Evolutionary conservation across 2,113 vertebrate species (phyloP).

Genomic region (Anarrhichthys ocellatus): DNA sequence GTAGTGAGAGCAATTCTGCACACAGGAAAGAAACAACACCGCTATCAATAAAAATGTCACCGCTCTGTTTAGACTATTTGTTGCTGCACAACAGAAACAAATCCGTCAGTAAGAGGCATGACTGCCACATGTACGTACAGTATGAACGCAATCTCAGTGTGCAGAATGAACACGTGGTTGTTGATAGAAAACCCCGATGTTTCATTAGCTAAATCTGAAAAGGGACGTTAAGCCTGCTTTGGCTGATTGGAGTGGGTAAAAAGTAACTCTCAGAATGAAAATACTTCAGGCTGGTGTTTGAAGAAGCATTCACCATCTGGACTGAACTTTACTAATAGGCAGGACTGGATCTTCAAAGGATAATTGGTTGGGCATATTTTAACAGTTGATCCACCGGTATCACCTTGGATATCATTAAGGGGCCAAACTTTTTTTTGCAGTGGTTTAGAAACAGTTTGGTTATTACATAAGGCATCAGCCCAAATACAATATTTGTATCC

Average conservation of each 20-base stretch:
- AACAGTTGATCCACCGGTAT: not conserved
- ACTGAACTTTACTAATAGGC: not conserved
- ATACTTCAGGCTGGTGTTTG: not conserved
- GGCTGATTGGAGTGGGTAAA: not conserved
- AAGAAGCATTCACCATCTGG: not conserved
- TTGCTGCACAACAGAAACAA: not conserved
- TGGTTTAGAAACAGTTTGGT: no score
- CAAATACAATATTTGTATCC: not conserved
- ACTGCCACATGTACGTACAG: not conserved
- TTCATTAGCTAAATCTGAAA: not conserved
- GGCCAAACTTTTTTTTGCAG: no score
- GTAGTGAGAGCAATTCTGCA: constrained; percentile 4
- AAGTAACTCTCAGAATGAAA: not conserved
- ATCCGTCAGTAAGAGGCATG: not conserved
- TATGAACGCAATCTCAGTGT: not conserved
- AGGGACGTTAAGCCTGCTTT: not conserved
- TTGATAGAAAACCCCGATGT: not conserved
- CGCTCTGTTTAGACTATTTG: not conserved
- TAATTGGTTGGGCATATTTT: not conserved
- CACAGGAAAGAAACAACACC: not conserved
- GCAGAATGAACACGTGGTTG: not conserved
- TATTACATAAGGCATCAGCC: not conserved
- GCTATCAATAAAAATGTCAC: not conserved
- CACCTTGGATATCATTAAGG: no score
- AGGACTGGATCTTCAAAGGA: not conserved